Percentiles rank a stretch among this genome's conserved stretches.
Conservation (phyloP, 2,797 vertebrate genomes). For the Tragopan temminckii region DNA sequence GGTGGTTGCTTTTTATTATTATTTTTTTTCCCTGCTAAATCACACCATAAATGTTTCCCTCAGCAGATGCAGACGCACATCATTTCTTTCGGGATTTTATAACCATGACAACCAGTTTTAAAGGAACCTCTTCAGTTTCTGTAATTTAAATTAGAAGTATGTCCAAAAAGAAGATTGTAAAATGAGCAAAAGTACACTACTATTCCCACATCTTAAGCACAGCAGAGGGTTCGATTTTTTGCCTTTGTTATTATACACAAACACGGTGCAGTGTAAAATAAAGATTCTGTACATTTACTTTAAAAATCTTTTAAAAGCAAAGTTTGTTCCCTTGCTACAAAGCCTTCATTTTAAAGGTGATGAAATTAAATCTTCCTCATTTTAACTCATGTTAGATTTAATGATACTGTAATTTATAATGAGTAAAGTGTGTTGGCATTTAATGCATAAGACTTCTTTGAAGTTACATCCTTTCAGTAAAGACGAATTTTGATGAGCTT, state of each 20-base stretch:
- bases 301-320: slow-evolving; percentile 21
- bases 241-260: not conserved
- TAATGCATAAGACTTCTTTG: slow-evolving; percentile 68
- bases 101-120: slow-evolving; percentile 84
- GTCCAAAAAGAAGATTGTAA: slow-evolving; percentile 58
- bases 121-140: slow-evolving; percentile 68
- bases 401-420: slow-evolving; percentile 75
- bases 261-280: not conserved
- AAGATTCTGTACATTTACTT: not conserved
- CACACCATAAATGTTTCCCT: slow-evolving; percentile 73
- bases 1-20: slow-evolving; percentile 29
- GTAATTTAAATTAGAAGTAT: slow-evolving; percentile 70
- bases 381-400: slow-evolving; percentile 63
- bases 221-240: not conserved
- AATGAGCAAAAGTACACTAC: slow-evolving; percentile 65
- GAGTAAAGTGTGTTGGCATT: slow-evolving; percentile 66
- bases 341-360: slow-evolving; percentile 33
- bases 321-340: slow-evolving; percentile 24
- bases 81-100: slow-evolving; percentile 80
- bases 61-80: slow-evolving; percentile 63
- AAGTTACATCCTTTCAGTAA: slow-evolving; percentile 68
- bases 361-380: slow-evolving; percentile 49
- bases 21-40: slow-evolving; percentile 35
- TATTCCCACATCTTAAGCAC: slow-evolving; percentile 39
- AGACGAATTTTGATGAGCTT: slow-evolving; percentile 70